Evolutionary conservation across 2,113 vertebrate genomes (phyloP).

Genomic region (Phylloscopus trochiloides): DNA sequence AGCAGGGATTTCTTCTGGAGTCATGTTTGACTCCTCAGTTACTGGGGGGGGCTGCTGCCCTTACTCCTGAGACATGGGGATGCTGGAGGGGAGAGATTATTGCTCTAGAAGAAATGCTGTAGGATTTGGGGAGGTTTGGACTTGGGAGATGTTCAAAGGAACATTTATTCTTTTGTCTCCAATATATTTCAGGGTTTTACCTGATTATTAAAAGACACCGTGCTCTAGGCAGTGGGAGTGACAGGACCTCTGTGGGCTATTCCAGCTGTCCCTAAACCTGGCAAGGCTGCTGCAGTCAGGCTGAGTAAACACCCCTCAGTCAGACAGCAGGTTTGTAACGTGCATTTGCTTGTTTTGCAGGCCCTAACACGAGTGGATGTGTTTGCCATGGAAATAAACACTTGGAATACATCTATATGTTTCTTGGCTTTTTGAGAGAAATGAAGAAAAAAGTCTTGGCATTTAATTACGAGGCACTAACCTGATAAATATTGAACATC

Average conservation of each 20-base stretch:
- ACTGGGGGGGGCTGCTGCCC: slow-evolving; percentile 39
- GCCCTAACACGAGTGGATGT: not conserved
- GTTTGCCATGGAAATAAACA: slow-evolving; percentile 42
- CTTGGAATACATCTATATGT: slow-evolving; percentile 22
- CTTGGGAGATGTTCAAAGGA: slow-evolving; percentile 31
- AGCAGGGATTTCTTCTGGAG: slow-evolving; percentile 23
- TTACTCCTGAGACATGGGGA: not conserved
- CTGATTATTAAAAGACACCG: not conserved
- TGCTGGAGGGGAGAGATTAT: not conserved
- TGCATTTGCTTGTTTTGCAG: not conserved
- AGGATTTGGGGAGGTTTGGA: not conserved
- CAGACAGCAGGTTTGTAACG: not conserved
- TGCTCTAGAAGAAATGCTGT: not conserved
- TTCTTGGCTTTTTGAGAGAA: slow-evolving; percentile 38
- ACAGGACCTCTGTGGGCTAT: not conserved
- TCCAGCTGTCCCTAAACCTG: not conserved
- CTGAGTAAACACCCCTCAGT: not conserved
- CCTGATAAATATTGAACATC: slow-evolving; percentile 68
- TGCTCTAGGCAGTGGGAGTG: not conserved
- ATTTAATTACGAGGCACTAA: slow-evolving; percentile 65
- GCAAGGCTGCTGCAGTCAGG: not conserved
- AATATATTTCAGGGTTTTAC: not conserved
- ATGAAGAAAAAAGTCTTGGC: slow-evolving; percentile 59
- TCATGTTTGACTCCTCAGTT: not conserved
- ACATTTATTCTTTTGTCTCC: slow-evolving; percentile 20